Percentiles rank a stretch among this genome's conserved stretches.
Conservation (phyloP, 2,888 invertebrate species). For the Achlya flavicornis region DNA sequence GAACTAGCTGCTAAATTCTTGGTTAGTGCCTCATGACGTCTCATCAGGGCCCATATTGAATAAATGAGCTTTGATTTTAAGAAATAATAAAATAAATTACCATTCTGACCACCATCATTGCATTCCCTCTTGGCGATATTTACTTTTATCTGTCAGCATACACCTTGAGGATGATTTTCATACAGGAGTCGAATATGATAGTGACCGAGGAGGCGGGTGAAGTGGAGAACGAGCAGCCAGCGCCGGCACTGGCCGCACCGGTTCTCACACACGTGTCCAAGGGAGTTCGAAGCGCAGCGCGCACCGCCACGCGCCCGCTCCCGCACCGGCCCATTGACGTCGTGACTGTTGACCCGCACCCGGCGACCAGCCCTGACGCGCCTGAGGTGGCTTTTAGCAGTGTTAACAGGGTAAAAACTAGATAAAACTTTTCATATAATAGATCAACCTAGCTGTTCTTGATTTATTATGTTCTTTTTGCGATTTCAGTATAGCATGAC, state of each 20-base stretch:
- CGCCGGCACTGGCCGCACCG: constrained; percentile 27
- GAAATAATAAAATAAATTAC: too few relatives aligned
- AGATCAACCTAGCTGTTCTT: too few relatives aligned
- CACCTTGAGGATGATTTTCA: constrained; percentile 16
- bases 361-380: constrained; percentile 70
- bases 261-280: constrained; percentile 17
- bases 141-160: background rate
- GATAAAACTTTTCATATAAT: too few relatives aligned
- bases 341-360: constrained; percentile 82
- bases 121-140: background rate
- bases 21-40: too few relatives aligned
- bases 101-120: too few relatives aligned
- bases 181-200: constrained; percentile 63
- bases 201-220: constrained; percentile 63
- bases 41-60: too few relatives aligned
- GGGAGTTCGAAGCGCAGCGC: constrained; percentile 29
- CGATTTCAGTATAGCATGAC: too few relatives aligned
- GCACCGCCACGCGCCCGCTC: constrained; percentile 60
- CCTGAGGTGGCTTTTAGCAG: constrained; percentile 85
- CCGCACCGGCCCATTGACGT: constrained; percentile 81
- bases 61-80: too few relatives aligned
- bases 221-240: constrained; percentile 66
- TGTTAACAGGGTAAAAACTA: constrained; percentile 82
- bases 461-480: too few relatives aligned
- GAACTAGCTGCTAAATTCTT: too few relatives aligned